Evolutionary conservation across 2,113 vertebrate genomes (phyloP).

Genomic region (Silurus asotus): DNA sequence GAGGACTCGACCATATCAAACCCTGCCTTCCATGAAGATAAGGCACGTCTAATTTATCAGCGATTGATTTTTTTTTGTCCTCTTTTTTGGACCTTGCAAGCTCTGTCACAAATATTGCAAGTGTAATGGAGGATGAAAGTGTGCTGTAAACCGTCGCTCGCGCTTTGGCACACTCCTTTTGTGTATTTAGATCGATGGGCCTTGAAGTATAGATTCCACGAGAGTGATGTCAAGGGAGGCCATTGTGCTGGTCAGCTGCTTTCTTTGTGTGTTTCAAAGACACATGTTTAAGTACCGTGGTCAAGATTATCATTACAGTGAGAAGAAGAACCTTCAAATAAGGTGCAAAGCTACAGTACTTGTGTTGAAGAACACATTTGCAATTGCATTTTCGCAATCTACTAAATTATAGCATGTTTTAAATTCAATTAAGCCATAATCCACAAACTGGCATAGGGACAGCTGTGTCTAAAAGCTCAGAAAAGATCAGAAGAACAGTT

Average conservation of each 20-base stretch:
- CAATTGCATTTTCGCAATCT: not conserved
- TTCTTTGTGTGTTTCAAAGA: constrained; percentile 41
- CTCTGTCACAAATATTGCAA: constrained; percentile 44
- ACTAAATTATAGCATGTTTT: constrained; percentile 42
- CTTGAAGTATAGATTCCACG: constrained; percentile 54
- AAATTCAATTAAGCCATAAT: constrained; percentile 54
- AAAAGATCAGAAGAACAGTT: constrained; percentile 48
- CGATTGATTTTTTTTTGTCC: constrained; percentile 50
- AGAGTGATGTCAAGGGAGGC: constrained; percentile 48
- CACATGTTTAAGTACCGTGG: constrained; percentile 33
- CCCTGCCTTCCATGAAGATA: constrained; percentile 59
- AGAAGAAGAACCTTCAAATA: constrained; percentile 13
- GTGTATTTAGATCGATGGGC: constrained; percentile 49
- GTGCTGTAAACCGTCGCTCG: constrained; percentile 28
- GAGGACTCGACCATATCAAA: constrained; percentile 54
- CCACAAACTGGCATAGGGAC: constrained; percentile 35
- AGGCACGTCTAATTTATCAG: constrained; percentile 60
- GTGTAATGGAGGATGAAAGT: constrained; percentile 62
- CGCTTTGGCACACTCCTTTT: constrained; percentile 47
- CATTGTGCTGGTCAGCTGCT: constrained; percentile 38
- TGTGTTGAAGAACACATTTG: constrained; percentile 37
- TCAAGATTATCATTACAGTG: constrained; percentile 26
- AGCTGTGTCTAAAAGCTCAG: constrained; percentile 32
- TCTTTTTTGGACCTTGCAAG: constrained; percentile 16
- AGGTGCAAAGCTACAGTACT: constrained; percentile 9